Evolutionary conservation across 2,888 invertebrate genomes (phyloP).

Genomic region (Callinectes sapidus): DNA sequence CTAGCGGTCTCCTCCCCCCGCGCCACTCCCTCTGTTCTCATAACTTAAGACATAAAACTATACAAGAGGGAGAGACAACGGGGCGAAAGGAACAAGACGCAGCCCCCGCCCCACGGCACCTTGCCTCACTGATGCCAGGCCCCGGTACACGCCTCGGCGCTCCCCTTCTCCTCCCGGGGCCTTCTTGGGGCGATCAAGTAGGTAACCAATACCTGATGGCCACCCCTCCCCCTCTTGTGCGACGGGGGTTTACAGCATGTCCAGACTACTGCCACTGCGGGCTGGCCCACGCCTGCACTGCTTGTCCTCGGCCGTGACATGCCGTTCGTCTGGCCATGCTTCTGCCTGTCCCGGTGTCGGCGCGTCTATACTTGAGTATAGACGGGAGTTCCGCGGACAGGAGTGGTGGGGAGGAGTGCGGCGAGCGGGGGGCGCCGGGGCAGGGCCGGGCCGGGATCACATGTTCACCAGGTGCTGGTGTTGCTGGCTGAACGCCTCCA

Average conservation of each 20-base stretch:
- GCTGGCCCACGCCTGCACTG: slow-evolving; percentile 15
- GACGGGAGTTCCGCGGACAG: neutral
- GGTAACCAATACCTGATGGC: neutral
- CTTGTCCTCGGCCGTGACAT: slow-evolving; percentile 13
- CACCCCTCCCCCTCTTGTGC: neutral
- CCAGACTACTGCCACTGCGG: slow-evolving; percentile 22
- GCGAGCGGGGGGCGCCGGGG: slow-evolving; percentile 26
- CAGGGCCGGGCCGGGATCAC: slow-evolving; percentile 61
- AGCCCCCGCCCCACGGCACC: slow-evolving; percentile 21
- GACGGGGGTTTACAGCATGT: slow-evolving; percentile 22
- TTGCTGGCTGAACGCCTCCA: slow-evolving; percentile 76
- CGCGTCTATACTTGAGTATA: neutral
- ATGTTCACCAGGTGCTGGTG: slow-evolving; percentile 70
- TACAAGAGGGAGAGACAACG: neutral
- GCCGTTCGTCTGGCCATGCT: slow-evolving; percentile 9
- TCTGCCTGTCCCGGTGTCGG: neutral
- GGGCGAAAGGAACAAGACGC: neutral
- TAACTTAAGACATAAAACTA: slow-evolving; percentile 14
- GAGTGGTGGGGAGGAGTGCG: neutral
- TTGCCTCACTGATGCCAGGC: neutral
- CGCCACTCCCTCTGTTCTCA: neutral
- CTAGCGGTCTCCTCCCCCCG: neutral
- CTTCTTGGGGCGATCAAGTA: neutral
- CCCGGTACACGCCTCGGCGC: neutral
- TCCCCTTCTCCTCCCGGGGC: neutral